A percentile compares a stretch with the other conserved stretches of the same genome.
Evolutionary conservation across 2,888 invertebrate species (phyloP).

Genomic region (Agelastica alni): DNA sequence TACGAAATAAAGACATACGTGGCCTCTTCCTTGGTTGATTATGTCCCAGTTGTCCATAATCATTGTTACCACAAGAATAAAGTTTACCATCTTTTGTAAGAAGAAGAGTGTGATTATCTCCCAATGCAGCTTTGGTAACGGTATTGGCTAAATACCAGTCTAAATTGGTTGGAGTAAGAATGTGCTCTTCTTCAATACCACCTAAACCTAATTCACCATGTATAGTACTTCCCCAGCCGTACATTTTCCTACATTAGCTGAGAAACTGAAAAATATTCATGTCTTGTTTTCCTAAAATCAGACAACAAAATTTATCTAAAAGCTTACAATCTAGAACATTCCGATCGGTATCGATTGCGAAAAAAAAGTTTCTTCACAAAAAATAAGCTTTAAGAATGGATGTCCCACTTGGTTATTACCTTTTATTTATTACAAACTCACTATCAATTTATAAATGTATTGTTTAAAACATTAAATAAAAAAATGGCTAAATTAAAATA

Average conservation of each 20-base stretch:
- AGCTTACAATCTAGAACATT: conserved; percentile 16
- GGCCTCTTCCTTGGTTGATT: conserved; percentile 67
- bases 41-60: conserved; percentile 88
- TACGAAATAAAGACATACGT: conserved; percentile 68
- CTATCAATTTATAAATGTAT: too few relatives aligned
- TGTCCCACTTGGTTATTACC: too few relatives aligned
- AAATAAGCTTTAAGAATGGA: too few relatives aligned
- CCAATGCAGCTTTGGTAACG: conserved; percentile 69
- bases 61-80: conserved; percentile 92
- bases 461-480: too few relatives aligned
- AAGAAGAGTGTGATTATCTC: conserved; percentile 81
- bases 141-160: conserved; percentile 65
- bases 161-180: conserved; percentile 65
- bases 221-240: conserved; percentile 77
- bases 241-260: conserved; percentile 55
- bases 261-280: conserved; percentile 18
- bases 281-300: conserved; percentile 21
- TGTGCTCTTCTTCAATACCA: conserved; percentile 73
- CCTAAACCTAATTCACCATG: conserved; percentile 81
- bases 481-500: too few relatives aligned
- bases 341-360: conserved; percentile 1
- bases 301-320: neutral
- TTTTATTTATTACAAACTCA: too few relatives aligned
- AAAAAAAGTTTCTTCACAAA: too few relatives aligned
- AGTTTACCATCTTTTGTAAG: conserved; percentile 77